Base-by-base conservation (phyloP, 1,140 invertebrate genomes). In the Drosophila guanche region DNA sequence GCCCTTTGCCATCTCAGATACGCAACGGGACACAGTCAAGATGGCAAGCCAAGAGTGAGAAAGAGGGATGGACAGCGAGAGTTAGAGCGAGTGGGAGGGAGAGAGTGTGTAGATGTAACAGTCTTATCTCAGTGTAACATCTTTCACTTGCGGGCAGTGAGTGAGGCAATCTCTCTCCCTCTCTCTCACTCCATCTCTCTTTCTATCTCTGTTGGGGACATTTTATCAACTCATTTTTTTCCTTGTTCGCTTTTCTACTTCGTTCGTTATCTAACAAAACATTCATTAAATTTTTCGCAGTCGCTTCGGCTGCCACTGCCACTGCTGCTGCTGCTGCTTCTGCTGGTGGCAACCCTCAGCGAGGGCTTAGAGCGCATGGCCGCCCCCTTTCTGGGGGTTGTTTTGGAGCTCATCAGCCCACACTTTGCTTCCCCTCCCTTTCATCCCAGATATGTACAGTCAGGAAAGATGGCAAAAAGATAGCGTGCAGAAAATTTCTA, bases 1-100 rank as follows among this genome's bases (percentile, higher is more conserved):
- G 85, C 85, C 85, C 85, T 89, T 89, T 89, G 75, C 80, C 77
- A 89, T 89, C 85, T 89, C 33, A 89, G 85, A 89, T 73, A 65
- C 52, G 42, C 48, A 27, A 43, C 52, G 45, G 47, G 51, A 50
- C 25, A 42, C 43, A 54, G 62, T 56, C 54, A 50, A 63, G 62
- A 68, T 58, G 58, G 60, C 41, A 62, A 4, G 27, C 33, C 33
- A 12, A 16, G 3, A 40, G 42, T 12, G 8, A 22, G 48, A 20
- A 22, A 7, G 43, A 37, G 48, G 29, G 25, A 43, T 14, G 12
- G 6, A 37, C 6, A 22, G 50, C 27, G 61, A 3, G 22, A 12
- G 2, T 22, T 25, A 29, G 8, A 22, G 48, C 14, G 25, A 5
- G 43, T 27, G 47, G 23, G 25, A 41, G 23, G 10, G 5, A 37